phyloP scores from a whole-genome alignment of 2,113 vertebrate genomes.

The Glaucidium brasilianum region DNA sequence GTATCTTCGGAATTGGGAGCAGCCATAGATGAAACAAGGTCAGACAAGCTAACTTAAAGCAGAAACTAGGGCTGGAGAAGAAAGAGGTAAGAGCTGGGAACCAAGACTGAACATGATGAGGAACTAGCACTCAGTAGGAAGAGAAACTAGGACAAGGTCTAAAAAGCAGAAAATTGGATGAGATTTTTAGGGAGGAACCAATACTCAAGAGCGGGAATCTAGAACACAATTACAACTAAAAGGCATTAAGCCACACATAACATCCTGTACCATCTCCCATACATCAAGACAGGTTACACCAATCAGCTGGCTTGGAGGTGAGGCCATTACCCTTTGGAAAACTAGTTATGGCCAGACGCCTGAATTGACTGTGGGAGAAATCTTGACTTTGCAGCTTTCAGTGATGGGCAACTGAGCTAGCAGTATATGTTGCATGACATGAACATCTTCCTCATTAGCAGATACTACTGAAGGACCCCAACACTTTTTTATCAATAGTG shows the following conservation, averaged over 20 bases:
- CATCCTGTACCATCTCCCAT: neutral
- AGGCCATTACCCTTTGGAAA: neutral
- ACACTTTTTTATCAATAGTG: neutral
- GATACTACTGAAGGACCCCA: neutral
- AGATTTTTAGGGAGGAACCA: neutral
- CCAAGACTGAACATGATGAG: neutral
- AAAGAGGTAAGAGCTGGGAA: neutral
- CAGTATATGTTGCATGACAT: neutral
- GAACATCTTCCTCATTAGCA: neutral
- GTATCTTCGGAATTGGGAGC: neutral
- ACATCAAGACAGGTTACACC: neutral
- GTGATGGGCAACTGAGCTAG: neutral
- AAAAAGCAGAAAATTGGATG: neutral
- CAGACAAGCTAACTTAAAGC: neutral
- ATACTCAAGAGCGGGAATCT: neutral
- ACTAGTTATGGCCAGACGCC: neutral
- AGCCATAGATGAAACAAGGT: neutral
- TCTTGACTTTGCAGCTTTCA: neutral
- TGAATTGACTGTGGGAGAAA: neutral
- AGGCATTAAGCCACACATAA: neutral
- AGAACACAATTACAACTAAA: neutral
- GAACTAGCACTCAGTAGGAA: neutral
- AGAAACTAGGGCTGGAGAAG: neutral
- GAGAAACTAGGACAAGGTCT: neutral
- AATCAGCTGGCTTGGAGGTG: neutral